Conservation (phyloP, 2,797 vertebrate species). For the Brachymystax lenok region DNA sequence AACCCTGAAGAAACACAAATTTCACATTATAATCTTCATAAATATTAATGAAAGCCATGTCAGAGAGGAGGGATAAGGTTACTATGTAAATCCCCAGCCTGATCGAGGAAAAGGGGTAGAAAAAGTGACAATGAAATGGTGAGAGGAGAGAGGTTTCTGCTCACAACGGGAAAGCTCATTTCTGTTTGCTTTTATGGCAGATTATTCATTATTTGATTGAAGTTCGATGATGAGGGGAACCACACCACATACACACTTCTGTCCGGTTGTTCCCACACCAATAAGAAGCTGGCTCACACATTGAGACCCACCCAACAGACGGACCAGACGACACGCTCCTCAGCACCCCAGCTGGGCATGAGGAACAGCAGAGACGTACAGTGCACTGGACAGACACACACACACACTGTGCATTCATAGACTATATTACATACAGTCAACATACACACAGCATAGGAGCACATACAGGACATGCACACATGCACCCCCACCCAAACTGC, state of each 20-base stretch:
- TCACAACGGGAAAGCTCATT: neutral
- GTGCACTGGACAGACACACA: neutral
- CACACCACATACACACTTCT: neutral
- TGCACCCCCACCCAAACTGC: neutral
- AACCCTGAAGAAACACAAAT: neutral
- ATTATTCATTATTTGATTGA: neutral
- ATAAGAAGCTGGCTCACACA: neutral
- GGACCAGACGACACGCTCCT: neutral
- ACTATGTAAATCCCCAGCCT: neutral
- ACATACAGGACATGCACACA: neutral
- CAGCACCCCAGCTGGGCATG: neutral
- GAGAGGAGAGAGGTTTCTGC: neutral
- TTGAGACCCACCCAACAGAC: neutral
- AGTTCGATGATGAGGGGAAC: neutral
- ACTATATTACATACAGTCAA: neutral
- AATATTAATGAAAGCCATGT: constrained; percentile 3
- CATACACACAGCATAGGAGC: neutral
- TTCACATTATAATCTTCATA: neutral
- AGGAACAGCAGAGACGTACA: neutral
- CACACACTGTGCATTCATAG: neutral
- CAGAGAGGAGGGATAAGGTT: neutral
- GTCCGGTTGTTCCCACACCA: no score
- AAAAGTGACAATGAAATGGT: neutral
- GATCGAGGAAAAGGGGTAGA: neutral
- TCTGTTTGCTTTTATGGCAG: neutral